Base-by-base conservation (phyloP, 2,888 invertebrate species). In the Campoplex nolae region DNA sequence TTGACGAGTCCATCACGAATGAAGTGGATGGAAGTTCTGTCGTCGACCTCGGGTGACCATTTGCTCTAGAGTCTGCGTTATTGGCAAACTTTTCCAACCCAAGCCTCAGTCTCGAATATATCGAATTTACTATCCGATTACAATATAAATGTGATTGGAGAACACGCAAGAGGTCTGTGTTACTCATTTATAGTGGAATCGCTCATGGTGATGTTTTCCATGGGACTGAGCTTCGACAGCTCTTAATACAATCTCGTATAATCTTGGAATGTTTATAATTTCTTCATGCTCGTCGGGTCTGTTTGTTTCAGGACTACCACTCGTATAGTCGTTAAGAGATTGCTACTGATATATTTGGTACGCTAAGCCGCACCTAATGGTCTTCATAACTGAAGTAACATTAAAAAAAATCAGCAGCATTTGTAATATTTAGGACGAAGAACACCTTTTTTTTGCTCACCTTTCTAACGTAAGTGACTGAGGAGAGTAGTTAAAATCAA, bases 1-100 rank as follows among this genome's bases (percentile, higher is more conserved):
- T 82, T 78, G 74, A 82, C 70, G 70, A 83, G 71, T 75, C 70
- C 62, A 62, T 32, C 32, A 32, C 75, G 76, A 74, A 76, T 70
- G 70, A 83, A 76, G 79, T 76, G 76, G 79, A 80, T 76, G 18
- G 70, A 48, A 73, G 82, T 67, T 77, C 45, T 51, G 58, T 74
- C 75, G 58, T 74, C 75, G 75, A 74, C 71, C 79, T 18, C 54
- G 23, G 65, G 68, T 28, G 28, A 45, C 48, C 13, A 65, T 75
- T 84, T 73, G 35, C 56, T 77, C 35, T 23, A 67, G 35, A 67
- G 67, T 51, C 51, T 45, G 48, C 32, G 48, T 32, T 48, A 32
- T 65, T 7, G 32, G 8, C n/a, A 62, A 65, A 67, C 67, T 51
- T 35, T 65, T 51, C 51, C 11, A 65, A 35, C 11, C 16, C 62